phyloP scores from a whole-genome alignment of 2,797 vertebrate species.

The Rachycentron canadum region DNA sequence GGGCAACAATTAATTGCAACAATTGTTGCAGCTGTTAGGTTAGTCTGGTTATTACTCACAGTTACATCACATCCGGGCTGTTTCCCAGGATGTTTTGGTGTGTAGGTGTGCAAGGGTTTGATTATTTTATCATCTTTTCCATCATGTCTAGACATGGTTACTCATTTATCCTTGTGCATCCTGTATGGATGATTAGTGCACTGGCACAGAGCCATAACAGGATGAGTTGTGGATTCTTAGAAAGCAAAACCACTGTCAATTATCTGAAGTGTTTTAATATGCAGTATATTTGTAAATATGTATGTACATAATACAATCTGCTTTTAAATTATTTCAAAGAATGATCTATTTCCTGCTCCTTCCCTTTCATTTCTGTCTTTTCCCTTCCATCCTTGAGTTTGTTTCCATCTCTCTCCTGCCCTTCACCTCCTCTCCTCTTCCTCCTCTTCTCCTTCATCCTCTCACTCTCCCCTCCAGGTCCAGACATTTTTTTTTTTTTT shows the following conservation, averaged over 20 bases:
- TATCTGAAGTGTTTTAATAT: neutral
- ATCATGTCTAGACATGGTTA: neutral
- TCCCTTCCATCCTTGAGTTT: constrained; percentile 36
- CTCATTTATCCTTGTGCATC: neutral
- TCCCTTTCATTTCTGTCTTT: constrained; percentile 1
- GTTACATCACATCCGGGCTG: neutral
- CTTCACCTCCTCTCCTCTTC: constrained; percentile 59
- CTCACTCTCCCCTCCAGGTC: constrained; percentile 63
- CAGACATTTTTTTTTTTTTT: constrained; percentile 63
- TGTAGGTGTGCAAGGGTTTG: neutral
- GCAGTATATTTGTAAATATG: neutral
- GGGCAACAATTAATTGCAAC: too few relatives aligned
- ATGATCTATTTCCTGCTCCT: neutral
- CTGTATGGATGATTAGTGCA: neutral
- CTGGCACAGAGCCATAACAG: neutral
- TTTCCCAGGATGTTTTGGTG: neutral
- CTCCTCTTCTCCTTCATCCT: constrained; percentile 59
- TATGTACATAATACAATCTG: neutral
- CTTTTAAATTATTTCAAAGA: neutral
- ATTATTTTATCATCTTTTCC: constrained; percentile 8
- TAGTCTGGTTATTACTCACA: neutral
- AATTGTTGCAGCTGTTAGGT: too few relatives aligned
- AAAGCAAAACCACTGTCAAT: neutral
- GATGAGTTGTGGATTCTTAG: neutral
- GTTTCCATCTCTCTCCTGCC: constrained; percentile 36